These are phyloP conservation scores for Diachasma alloeum DNA, from an alignment of 1,140 invertebrate genomes.

Conservation along the genomic window DNA sequence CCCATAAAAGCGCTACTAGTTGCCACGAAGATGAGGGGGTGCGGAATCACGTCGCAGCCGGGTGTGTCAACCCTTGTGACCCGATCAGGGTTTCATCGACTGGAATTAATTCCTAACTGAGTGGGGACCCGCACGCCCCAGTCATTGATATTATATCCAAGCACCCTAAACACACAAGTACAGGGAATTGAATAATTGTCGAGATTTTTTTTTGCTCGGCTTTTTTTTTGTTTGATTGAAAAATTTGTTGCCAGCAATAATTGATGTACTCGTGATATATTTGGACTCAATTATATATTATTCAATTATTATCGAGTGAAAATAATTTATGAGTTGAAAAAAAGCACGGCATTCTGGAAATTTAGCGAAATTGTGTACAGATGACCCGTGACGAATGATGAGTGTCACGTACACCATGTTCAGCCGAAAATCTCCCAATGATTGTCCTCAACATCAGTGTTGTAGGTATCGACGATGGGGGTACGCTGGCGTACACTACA, in stretches of 20 bases:
- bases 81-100: constrained; percentile 3
- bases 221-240: no score
- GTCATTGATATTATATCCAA: neutral
- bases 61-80: neutral
- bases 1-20: neutral
- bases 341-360: no score
- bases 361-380: no score
- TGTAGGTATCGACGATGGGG: neutral
- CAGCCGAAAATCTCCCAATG: neutral
- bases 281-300: no score
- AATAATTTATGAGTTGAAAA: no score
- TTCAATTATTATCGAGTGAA: no score
- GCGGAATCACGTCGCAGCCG: neutral
- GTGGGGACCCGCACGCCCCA: neutral
- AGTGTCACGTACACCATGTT: no score
- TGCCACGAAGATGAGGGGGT: neutral
- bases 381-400: no score
- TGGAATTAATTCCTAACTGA: constrained; percentile 6
- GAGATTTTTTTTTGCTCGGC: neutral
- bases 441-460: neutral
- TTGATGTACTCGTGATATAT: no score
- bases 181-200: neutral
- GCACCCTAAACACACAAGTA: neutral
- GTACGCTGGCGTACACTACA: constrained; percentile 22
- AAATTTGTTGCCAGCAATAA: no score